Base-by-base conservation (phyloP, 2,888 invertebrate genomes). In the Xestoiulus laeticollis region DNA sequence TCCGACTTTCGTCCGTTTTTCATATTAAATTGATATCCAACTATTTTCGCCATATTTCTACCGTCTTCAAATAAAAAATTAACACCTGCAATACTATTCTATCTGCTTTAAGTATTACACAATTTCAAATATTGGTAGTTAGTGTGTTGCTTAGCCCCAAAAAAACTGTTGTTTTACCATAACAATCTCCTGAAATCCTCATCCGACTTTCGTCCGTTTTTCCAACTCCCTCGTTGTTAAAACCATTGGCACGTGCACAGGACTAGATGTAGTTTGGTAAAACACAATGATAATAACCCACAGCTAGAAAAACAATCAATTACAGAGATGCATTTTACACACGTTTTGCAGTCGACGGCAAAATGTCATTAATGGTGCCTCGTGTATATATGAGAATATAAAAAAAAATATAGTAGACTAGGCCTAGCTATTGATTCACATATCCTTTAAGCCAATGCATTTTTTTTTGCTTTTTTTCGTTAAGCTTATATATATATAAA, bases 281-380 rank as follows among this genome's bases (percentile, higher is more conserved):
- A 59, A 59, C 59, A 59, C 59, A 22, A 59, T 22, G 59, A 59
- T 59, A 59, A 59, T 59, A 59, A 59, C 59, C 59, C 59, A 59
- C 59, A 59, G 59, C 59, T 59, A 59, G 59, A 59, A 59, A 59
- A 59, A 59, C 59, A 59, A 59, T 59, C 59, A 59, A 59, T 59
- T 59, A 59, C 59, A n/a, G 59, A 22, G 59, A 59, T 59, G 59
- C 59, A 59, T 59, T 59, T 59, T 59, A 59, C 59, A 59, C 59
- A 59, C 59, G 22, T 48, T 48, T 38, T 22, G 22, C 59, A 22
- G 59, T 22, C 59, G n/a, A 59, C n/a, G 59, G 59, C 22, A 59
- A n/a, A 59, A 59, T 22, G 59, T 59, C 59, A 59, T 59, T 59
- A 59, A 59, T 22, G 59, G 22, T n/a, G 59, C 6, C 59, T n/a